These are phyloP conservation scores for Lates calcarifer DNA, from an alignment of 2,113 vertebrate genomes.

Conservation along the genomic window DNA sequence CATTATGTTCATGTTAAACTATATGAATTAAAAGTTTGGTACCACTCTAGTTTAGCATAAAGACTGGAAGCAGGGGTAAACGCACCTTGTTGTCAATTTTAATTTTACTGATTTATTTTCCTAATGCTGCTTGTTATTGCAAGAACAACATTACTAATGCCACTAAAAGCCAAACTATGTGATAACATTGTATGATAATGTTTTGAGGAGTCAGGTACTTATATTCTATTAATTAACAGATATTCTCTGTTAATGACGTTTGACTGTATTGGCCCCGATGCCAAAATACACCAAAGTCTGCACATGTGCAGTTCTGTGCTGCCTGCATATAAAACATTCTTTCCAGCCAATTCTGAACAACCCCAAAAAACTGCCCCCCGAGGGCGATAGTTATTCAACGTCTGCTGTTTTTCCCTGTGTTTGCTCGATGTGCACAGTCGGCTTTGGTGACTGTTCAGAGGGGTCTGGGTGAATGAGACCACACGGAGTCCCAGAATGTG, in stretches of 20 bases:
- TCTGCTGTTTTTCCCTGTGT: constrained; percentile 75
- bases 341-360: constrained; percentile 34
- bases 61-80: too few species aligned
- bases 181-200: background rate
- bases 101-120: too few species aligned
- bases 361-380: constrained; percentile 20
- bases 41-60: too few species aligned
- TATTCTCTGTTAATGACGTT: constrained; percentile 1
- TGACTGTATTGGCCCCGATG: background rate
- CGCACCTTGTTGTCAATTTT: too few species aligned
- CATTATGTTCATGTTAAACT: too few species aligned
- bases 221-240: too few species aligned
- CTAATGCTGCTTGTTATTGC: too few species aligned
- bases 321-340: constrained; percentile 31
- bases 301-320: constrained; percentile 13
- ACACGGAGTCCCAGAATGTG: constrained; percentile 58
- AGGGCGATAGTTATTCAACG: constrained; percentile 68
- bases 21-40: too few species aligned
- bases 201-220: background rate
- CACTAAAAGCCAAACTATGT: background rate
- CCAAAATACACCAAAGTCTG: constrained; percentile 5
- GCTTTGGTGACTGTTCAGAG: constrained; percentile 65
- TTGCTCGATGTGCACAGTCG: constrained; percentile 68
- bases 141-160: too few species aligned
- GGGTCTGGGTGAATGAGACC: constrained; percentile 67